Conservation (phyloP, 2,113 vertebrate species). For the Zingel zingel region DNA sequence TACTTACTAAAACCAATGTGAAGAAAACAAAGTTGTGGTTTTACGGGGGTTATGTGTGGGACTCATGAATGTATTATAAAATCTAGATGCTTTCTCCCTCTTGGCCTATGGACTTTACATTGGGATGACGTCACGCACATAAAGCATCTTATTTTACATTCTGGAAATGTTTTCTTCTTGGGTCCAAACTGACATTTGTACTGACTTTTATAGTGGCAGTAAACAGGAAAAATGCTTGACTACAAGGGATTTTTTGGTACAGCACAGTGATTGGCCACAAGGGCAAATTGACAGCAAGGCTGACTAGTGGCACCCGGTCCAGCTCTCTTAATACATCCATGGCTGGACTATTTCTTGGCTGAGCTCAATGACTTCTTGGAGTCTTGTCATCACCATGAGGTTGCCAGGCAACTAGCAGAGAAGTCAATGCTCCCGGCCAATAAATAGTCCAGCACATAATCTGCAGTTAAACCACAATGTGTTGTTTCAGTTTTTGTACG, state of each 20-base stretch:
- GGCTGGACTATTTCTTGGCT: neutral
- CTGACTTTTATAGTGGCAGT: neutral
- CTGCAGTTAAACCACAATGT: neutral
- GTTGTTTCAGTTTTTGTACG: neutral
- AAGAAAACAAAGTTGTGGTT: no score
- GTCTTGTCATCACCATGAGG: neutral
- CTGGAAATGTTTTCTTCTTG: neutral
- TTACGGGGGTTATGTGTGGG: neutral
- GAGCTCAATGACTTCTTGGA: constrained; percentile 5
- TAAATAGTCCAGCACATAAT: neutral
- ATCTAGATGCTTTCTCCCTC: neutral
- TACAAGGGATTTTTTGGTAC: neutral
- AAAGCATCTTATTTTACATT: neutral
- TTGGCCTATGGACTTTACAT: neutral
- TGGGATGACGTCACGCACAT: neutral
- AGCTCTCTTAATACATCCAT: neutral
- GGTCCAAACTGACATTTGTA: neutral
- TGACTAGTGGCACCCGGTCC: neutral
- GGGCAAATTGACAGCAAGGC: neutral
- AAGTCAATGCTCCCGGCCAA: neutral
- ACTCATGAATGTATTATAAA: neutral
- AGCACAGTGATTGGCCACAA: neutral
- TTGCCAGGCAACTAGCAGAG: neutral
- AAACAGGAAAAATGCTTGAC: neutral
- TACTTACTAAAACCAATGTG: no score